Evolutionary conservation across 2,888 invertebrate species (phyloP).

Genomic region (Colletes collaris): DNA sequence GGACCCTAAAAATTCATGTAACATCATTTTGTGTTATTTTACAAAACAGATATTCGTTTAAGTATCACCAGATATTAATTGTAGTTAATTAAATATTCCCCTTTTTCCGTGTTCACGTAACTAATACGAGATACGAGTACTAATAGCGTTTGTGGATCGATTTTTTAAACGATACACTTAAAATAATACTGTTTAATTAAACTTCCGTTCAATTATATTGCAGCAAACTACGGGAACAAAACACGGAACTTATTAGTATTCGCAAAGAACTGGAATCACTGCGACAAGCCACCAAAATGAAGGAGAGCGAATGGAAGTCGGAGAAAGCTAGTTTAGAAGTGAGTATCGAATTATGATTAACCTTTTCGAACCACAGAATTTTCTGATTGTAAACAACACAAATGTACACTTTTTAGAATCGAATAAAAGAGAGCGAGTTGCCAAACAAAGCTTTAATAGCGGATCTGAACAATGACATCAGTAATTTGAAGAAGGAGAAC

Average conservation of each 20-base stretch:
- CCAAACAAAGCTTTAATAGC: conserved; percentile 86
- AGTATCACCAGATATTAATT: no score
- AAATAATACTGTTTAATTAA: no score
- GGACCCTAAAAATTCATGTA: no score
- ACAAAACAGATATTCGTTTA: no score
- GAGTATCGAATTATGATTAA: conserved; percentile 41
- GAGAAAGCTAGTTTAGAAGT: conserved; percentile 89
- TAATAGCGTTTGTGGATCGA: no score
- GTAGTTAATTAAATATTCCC: no score
- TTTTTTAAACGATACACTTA: no score
- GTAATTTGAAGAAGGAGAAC: conserved; percentile 88
- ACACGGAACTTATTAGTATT: conserved; percentile 86
- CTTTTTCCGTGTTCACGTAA: no score
- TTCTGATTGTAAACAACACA: background rate
- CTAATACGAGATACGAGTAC: no score
- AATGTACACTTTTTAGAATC: conserved; percentile 65
- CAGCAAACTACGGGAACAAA: conserved; percentile 86
- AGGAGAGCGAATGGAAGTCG: conserved; percentile 89
- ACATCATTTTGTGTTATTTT: no score
- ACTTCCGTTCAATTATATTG: conserved; percentile 46
- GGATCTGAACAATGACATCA: conserved; percentile 90
- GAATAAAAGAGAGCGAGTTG: conserved; percentile 72
- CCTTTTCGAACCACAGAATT: background rate
- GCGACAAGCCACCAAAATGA: conserved; percentile 86
- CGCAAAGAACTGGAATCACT: conserved; percentile 87